Percentiles rank a stretch among this genome's conserved stretches.
phyloP scores from a whole-genome alignment of 2,888 invertebrate genomes.

The Gastracanthus pulcherrimus region DNA sequence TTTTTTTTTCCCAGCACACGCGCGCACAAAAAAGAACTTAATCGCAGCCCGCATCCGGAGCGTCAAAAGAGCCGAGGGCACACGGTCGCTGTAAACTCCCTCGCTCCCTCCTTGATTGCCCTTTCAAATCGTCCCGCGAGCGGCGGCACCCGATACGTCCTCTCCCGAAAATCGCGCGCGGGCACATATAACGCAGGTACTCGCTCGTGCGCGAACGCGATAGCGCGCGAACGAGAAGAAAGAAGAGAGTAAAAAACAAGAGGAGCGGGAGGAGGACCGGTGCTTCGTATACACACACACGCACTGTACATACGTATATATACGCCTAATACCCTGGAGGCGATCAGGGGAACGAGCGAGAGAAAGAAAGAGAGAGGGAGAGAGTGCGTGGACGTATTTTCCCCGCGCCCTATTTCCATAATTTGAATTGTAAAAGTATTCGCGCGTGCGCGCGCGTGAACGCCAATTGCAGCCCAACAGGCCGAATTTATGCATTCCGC shows the following conservation, averaged over 20 bases:
- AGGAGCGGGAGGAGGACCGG: slow-evolving; percentile 33
- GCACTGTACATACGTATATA: slow-evolving; percentile 23
- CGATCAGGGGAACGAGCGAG: neutral
- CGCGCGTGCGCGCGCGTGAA: no score
- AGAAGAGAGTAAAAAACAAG: neutral
- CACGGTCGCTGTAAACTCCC: neutral
- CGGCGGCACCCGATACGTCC: slow-evolving; percentile 23
- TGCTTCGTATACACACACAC: no score
- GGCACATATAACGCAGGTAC: slow-evolving; percentile 7
- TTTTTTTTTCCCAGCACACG: neutral
- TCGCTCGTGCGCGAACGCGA: slow-evolving; percentile 49
- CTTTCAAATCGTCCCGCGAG: slow-evolving; percentile 33
- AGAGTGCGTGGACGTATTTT: neutral
- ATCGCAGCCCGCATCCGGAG: slow-evolving; percentile 43
- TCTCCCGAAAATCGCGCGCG: neutral
- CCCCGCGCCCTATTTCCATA: slow-evolving; percentile 71
- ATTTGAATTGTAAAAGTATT: slow-evolving; percentile 76
- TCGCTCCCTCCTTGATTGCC: slow-evolving; percentile 31
- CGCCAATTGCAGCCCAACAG: slow-evolving; percentile 70
- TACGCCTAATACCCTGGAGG: neutral
- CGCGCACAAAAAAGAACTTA: slow-evolving; percentile 22
- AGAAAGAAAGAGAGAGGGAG: neutral
- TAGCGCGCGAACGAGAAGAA: slow-evolving; percentile 31
- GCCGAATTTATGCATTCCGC: slow-evolving; percentile 69
- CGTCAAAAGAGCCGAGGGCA: slow-evolving; percentile 8